phyloP scores from a whole-genome alignment of 1,140 invertebrate genomes.

The Drosophila paulistorum region DNA sequence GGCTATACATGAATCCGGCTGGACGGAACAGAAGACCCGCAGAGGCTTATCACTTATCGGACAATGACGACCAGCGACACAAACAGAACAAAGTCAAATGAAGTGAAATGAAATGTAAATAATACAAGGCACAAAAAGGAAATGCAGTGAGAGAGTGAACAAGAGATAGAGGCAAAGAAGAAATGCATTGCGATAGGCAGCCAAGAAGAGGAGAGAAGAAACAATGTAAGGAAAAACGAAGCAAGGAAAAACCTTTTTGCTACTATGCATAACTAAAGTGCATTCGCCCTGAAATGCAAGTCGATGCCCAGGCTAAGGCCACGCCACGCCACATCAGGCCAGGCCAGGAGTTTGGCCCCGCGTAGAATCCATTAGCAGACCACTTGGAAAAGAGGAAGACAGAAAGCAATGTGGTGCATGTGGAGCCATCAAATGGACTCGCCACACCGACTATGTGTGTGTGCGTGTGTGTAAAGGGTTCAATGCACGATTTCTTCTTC shows the following conservation, averaged over 20 bases:
- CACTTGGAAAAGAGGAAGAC: slow-evolving; percentile 34
- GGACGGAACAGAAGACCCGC: slow-evolving; percentile 67
- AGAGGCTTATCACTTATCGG: slow-evolving; percentile 62
- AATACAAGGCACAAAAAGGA: slow-evolving; percentile 42
- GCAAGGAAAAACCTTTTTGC: slow-evolving; percentile 69
- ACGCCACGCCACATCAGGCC: slow-evolving; percentile 16
- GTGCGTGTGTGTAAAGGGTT: slow-evolving; percentile 62
- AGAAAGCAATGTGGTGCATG: slow-evolving; percentile 60
- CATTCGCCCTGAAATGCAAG: slow-evolving; percentile 58
- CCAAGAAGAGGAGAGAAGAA: slow-evolving; percentile 27
- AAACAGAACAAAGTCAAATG: slow-evolving; percentile 18
- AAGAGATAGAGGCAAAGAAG: slow-evolving; percentile 21
- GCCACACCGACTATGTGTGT: slow-evolving; percentile 2
- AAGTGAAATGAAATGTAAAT: slow-evolving; percentile 54
- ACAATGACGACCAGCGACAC: slow-evolving; percentile 12
- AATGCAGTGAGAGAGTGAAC: slow-evolving; percentile 28
- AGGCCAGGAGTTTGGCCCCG: slow-evolving; percentile 52
- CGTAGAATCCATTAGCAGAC: slow-evolving; percentile 63
- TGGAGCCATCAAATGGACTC: slow-evolving; percentile 49
- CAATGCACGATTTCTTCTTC: slow-evolving; percentile 69
- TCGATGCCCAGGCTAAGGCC: slow-evolving; percentile 24
- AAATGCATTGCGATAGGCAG: slow-evolving; percentile 46
- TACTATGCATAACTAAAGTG: slow-evolving; percentile 51
- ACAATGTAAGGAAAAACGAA: slow-evolving; percentile 28
- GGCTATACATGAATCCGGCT: slow-evolving; percentile 56